Base-by-base conservation (phyloP, 2,797 vertebrate genomes). In the Simalia tracyae region DNA sequence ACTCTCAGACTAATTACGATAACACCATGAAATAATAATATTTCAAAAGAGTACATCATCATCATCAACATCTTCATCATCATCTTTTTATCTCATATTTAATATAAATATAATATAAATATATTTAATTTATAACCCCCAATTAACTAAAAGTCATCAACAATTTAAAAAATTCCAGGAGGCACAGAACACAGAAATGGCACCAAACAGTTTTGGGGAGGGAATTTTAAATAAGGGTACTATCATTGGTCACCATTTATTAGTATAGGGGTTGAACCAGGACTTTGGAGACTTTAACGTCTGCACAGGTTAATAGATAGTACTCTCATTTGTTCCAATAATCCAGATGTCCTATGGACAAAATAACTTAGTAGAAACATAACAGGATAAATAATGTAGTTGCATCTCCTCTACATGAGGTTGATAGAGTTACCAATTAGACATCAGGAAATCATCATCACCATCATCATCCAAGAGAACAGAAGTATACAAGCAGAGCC, bases 351-450 rank as follows among this genome's bases (percentile, higher is more conserved):
- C 50, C 50, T 54, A 54, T 54, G 50, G 50, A 7, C 50, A 54
- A 54, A 54, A 8, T 54, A 54, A 54, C 50, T 54, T 54, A 8
- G 26, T 7, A 61, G 24, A 92, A 94, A 90, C 7, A 87, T 0
- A 14, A 64, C 8, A 92, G 84, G 54, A 88, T 61, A 76, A 36
- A 50, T 15, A 88, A 60, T 28, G 59, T 92, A 91, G 94, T 92
- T 93, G 28, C 12, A 15, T 66, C 2, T 64, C 8, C 61, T 26
- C 8, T 28, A 66, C 91, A 89, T 59, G 92, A 89, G 72, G 90
- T 90, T 94, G 84, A 94, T 94, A 95, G 28, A 42, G 66, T 92
- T 94, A 94, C 36, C 64, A 96, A 91, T 28, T 90, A 91, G 64
- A 93, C 26, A 60, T 86, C n/a, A 42, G 42, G 42, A 42, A 42